Base-by-base conservation (phyloP, 2,113 vertebrate genomes). In the Coturnix japonica region DNA sequence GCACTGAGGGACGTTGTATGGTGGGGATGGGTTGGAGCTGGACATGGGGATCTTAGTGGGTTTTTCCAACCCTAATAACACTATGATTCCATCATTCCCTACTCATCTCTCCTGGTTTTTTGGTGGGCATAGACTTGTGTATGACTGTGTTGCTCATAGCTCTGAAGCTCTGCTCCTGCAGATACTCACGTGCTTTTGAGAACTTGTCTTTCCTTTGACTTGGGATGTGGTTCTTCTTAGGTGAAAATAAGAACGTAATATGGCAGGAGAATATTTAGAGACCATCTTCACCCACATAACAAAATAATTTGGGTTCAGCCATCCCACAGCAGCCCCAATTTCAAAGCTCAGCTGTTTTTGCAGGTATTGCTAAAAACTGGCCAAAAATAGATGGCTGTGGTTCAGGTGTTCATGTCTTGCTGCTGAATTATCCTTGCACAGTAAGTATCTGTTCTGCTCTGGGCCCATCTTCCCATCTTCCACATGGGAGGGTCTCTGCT, bases 391-490 rank as follows among this genome's bases (percentile, higher is more conserved):
- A 2, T 1, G 28, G 25, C 54, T 49, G 47, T 6, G 8, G 14
- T 2, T 25, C 8, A 30, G 28, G 15, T 1, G 0, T 6, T 30
- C 19, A 0, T 2, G 25, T 41, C 57, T 44, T 57, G 15, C 35
- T 75, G 47, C 43, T 26, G 47, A 51, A 46, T 57, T 35, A 21
- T 14, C 30, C 3, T 33, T 1, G 0, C 33, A 23, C 26, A 2
- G 1, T 2, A 28, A 4, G 3, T 2, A 3, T 11, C 65, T 59
- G 63, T 15, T 33, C 12, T 33, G 57, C 33, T 60, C 57, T 35
- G 33, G 57, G 57, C 33, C 33, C 57, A 35, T 60, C n/a, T 60
- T 14, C 13, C 57, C n/a, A n/a, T n/a, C 37, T 37, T 37, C 33
- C 33, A 9, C 22, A 7, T 16, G 57, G 12, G 33, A 60, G 21